A percentile compares a stretch with the other conserved stretches of the same genome.
Conservation (phyloP, 1,140 invertebrate genomes). For the Papilio helenus region DNA sequence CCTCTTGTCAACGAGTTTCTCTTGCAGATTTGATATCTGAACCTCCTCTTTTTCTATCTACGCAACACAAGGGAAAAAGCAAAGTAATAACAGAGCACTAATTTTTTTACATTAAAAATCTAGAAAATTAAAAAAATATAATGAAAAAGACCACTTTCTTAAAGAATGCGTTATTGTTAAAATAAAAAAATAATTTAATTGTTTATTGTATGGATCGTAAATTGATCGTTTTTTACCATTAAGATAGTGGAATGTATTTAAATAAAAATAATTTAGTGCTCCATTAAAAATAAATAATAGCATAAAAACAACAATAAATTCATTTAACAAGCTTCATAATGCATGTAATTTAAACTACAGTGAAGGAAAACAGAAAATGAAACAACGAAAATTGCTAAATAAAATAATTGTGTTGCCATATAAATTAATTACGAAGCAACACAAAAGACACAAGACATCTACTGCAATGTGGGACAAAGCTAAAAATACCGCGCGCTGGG, state of each 20-base stretch:
- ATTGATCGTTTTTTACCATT: neutral
- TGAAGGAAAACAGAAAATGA: neutral
- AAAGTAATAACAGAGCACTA: slow-evolving; percentile 64
- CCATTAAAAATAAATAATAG: slow-evolving; percentile 13
- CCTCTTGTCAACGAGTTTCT: slow-evolving; percentile 81
- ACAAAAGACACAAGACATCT: slow-evolving; percentile 25
- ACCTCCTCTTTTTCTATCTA: slow-evolving; percentile 85
- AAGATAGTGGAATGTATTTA: neutral
- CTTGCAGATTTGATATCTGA: slow-evolving; percentile 81
- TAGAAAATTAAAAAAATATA: neutral
- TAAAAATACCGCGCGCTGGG: slow-evolving; percentile 19
- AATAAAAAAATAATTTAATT: neutral
- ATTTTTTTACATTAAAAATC: slow-evolving; percentile 45
- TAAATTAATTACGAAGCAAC: neutral
- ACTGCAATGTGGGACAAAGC: neutral
- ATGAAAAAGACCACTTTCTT: neutral
- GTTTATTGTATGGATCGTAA: neutral
- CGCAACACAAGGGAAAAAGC: slow-evolving; percentile 69
- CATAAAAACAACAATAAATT: neutral
- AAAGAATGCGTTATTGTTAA: neutral
- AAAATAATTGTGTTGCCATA: slow-evolving; percentile 19
- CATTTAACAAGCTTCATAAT: neutral
- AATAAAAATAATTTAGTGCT: slow-evolving; percentile 12
- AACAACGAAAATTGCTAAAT: neutral
- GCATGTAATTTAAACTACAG: neutral